These are phyloP conservation scores for Myotis vivesi DNA, from an alignment of 2,797 vertebrate species.

Conservation along the genomic window DNA sequence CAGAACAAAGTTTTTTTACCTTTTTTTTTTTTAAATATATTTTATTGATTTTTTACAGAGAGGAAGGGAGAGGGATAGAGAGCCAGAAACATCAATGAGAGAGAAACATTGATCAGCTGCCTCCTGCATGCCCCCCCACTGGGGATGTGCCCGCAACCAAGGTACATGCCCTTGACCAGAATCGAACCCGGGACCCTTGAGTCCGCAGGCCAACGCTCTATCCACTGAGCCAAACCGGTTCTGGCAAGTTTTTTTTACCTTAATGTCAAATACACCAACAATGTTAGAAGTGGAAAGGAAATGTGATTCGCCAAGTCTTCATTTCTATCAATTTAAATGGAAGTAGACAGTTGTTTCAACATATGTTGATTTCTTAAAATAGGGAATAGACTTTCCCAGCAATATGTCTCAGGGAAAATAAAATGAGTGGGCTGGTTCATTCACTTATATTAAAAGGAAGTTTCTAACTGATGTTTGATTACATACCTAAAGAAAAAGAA, in stretches of 20 bases:
- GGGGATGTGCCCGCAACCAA: too few species aligned
- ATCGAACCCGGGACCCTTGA: too few species aligned
- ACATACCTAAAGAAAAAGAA: constrained; percentile 15
- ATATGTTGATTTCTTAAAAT: constrained; percentile 69
- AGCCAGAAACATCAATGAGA: too few species aligned
- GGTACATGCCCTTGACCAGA: too few species aligned
- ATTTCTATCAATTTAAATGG: constrained; percentile 37
- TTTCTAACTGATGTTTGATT: constrained; percentile 58
- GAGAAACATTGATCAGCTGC: too few species aligned
- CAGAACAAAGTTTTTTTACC: constrained; percentile 8
- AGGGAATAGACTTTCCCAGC: constrained; percentile 41
- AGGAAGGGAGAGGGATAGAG: too few species aligned
- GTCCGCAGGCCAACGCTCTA: too few species aligned
- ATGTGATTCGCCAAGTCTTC: constrained; percentile 24
- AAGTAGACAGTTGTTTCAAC: constrained; percentile 68
- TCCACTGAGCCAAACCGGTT: too few species aligned
- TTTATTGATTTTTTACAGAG: too few species aligned
- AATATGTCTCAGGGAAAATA: constrained; percentile 56
- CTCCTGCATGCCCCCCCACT: too few species aligned
- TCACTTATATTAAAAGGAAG: constrained; percentile 55
- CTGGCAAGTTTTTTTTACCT: too few species aligned
- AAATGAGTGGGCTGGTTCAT: constrained; percentile 51
- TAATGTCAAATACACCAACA: not conserved
- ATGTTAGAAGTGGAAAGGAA: constrained; percentile 17
- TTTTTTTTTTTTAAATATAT: too few species aligned